A percentile compares a stretch with the other conserved stretches of the same genome.
Conservation (phyloP, 35 echinoderm and acorn worm genomes). For the Eucidaris tribuloides region DNA sequence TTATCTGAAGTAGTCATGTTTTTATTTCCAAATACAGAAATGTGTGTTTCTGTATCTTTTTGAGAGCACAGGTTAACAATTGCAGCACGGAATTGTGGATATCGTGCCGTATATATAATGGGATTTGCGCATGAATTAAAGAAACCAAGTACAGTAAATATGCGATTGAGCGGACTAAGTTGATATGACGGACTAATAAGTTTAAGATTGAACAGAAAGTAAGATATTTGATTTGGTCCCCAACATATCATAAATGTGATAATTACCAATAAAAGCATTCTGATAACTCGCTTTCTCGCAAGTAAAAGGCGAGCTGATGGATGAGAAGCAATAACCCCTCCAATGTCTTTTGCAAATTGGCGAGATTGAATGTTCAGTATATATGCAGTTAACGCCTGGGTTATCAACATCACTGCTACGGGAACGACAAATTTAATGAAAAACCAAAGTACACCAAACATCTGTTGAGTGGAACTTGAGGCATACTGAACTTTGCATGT, state of each 20-base stretch:
- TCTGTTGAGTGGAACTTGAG: not conserved
- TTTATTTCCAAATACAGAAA: no score
- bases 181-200: not conserved
- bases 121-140: conserved; percentile 57
- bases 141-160: conserved; percentile 37
- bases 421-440: conserved; percentile 41
- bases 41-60: no score
- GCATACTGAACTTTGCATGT: not conserved
- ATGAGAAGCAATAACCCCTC: not conserved
- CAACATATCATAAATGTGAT: conserved; percentile 51
- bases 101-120: conserved; percentile 52
- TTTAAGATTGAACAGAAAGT: conserved; percentile 33
- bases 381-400: not conserved
- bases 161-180: not conserved
- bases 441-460: conserved; percentile 20
- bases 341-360: not conserved
- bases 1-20: no score
- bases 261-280: conserved; percentile 53
- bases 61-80: no score
- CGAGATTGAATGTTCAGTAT: not conserved
- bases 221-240: conserved; percentile 34
- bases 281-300: conserved; percentile 23
- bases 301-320: not conserved
- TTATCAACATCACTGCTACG: conserved; percentile 23
- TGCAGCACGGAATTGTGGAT: conserved; percentile 6